phyloP scores from a whole-genome alignment of 2,888 invertebrate genomes.

The Hipparchia sbordonii region DNA sequence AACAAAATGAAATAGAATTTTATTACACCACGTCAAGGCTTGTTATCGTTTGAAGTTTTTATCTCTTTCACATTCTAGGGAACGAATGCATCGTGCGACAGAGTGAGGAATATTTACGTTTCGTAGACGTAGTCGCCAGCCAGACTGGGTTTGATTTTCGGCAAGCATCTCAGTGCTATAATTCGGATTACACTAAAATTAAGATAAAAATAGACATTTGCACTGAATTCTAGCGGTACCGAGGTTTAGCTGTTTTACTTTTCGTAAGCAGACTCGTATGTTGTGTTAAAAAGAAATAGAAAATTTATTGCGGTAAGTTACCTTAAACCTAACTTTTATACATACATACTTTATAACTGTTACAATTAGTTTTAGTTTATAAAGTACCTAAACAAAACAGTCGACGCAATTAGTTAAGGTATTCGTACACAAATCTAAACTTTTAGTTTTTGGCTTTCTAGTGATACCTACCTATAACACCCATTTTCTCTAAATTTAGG shows the following conservation, averaged over 20 bases:
- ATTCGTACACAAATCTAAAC: background rate
- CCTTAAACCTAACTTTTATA: no score
- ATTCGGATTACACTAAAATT: slow-evolving; percentile 6
- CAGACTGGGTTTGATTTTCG: background rate
- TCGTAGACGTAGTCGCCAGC: background rate
- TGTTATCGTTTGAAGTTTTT: background rate
- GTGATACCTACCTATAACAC: background rate
- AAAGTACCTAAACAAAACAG: no score
- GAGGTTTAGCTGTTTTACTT: background rate
- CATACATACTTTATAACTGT: no score
- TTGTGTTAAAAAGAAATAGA: background rate
- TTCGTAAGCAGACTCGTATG: background rate
- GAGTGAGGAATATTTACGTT: slow-evolving; percentile 6
- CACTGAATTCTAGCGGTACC: background rate
- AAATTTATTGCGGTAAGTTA: slow-evolving; percentile 8
- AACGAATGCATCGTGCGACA: background rate
- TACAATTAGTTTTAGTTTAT: no score
- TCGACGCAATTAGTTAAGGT: background rate
- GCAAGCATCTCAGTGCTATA: background rate
- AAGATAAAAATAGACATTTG: background rate
- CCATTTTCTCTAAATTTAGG: background rate
- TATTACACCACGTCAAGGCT: background rate
- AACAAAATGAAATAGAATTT: slow-evolving; percentile 1
- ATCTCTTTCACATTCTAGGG: background rate
- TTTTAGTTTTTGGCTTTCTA: background rate